phyloP scores from a whole-genome alignment of 2,797 vertebrate species.

The Podargus strigoides region DNA sequence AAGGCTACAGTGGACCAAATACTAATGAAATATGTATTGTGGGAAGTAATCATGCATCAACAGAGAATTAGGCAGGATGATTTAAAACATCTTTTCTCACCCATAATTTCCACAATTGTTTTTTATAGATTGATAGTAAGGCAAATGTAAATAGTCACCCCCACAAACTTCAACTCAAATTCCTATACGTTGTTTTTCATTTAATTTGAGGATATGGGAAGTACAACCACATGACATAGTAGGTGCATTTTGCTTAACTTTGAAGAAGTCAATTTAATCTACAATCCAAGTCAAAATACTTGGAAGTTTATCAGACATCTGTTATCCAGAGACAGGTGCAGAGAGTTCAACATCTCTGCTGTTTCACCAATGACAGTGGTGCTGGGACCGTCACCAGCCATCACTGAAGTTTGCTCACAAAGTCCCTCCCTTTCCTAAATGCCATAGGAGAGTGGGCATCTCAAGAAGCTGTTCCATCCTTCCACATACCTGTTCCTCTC shows the following conservation, averaged over 20 bases:
- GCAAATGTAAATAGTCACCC: background rate
- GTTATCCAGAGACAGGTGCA: background rate
- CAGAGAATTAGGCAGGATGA: background rate
- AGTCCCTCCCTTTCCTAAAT: background rate
- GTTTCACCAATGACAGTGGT: background rate
- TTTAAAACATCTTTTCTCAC: background rate
- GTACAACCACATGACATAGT: background rate
- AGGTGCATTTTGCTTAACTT: background rate
- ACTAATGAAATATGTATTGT: background rate
- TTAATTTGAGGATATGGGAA: background rate
- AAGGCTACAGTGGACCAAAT: background rate
- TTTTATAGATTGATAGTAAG: background rate
- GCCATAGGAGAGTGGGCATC: fast-evolving
- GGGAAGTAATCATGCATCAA: background rate
- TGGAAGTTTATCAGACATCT: background rate
- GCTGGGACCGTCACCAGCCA: background rate
- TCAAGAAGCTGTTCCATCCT: background rate
- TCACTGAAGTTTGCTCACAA: background rate
- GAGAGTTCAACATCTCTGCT: background rate
- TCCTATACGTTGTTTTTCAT: background rate
- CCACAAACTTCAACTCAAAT: background rate
- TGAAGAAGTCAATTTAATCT: background rate
- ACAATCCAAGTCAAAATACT: background rate
- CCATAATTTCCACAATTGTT: background rate
- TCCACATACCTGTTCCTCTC: background rate